Conservation (phyloP, 35 echinoderm and acorn worm species). For the Eucidaris tribuloides region DNA sequence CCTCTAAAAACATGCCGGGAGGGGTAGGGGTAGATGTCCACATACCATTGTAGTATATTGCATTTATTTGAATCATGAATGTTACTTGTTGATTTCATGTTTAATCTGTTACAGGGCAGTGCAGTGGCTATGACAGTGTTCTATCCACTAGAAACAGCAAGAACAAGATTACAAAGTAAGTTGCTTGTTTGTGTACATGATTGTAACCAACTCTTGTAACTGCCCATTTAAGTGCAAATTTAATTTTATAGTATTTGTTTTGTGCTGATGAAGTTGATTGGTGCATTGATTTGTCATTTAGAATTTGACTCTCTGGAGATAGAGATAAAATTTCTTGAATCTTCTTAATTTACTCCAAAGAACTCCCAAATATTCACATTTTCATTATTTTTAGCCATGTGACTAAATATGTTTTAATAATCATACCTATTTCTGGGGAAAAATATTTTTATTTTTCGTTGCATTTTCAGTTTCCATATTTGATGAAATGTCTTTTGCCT, state of each 20-base stretch:
- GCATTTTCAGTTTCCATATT: no score
- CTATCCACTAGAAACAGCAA: conserved; percentile 74
- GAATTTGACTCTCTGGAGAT: background rate
- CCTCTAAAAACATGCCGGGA: background rate
- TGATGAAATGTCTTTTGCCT: no score
- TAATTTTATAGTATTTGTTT: background rate
- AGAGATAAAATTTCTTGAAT: background rate
- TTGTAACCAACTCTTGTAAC: background rate
- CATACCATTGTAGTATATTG: background rate
- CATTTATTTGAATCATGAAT: background rate
- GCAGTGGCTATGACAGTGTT: conserved; percentile 60
- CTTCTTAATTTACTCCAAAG: background rate
- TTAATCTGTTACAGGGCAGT: conserved; percentile 35
- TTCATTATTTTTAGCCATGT: no score
- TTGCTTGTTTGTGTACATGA: background rate
- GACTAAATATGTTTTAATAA: no score
- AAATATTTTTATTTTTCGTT: no score
- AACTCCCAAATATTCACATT: no score
- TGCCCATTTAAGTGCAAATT: background rate
- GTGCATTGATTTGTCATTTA: background rate
- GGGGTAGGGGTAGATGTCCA: no score
- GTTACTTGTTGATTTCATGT: background rate
- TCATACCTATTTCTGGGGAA: no score
- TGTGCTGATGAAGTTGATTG: background rate
- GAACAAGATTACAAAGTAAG: conserved; percentile 69